These are phyloP conservation scores for Moxostoma hubbsi DNA, from an alignment of 2,797 vertebrate species.

Conservation along the genomic window DNA sequence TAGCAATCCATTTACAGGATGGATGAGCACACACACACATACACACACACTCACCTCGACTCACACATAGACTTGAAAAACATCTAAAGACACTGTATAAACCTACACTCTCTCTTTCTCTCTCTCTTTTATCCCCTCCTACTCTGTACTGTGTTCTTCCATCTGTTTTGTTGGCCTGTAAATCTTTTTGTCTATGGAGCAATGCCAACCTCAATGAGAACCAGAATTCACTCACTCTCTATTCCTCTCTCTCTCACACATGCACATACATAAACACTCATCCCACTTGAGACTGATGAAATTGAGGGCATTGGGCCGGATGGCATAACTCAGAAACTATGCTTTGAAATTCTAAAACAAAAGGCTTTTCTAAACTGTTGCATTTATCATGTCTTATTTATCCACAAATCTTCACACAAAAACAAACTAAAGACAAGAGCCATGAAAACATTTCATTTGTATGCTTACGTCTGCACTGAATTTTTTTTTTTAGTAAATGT, in stretches of 20 bases:
- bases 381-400: background rate
- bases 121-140: conserved; percentile 22
- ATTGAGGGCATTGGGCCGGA: background rate
- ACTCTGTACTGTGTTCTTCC: conserved; percentile 31
- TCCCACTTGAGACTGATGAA: background rate
- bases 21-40: conserved; percentile 18
- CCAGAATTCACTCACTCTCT: conserved; percentile 21
- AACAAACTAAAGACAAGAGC: background rate
- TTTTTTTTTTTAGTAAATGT: too few species aligned
- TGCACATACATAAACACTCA: background rate
- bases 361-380: background rate
- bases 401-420: background rate
- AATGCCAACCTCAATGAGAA: conserved; percentile 53
- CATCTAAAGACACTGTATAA: conserved; percentile 22
- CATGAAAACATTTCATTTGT: background rate
- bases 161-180: conserved; percentile 55
- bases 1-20: conserved; percentile 50
- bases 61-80: conserved; percentile 41
- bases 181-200: conserved; percentile 43
- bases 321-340: conserved; percentile 2
- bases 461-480: background rate
- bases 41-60: conserved; percentile 28
- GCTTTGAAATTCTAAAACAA: conserved; percentile 22
- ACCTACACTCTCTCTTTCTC: conserved; percentile 11
- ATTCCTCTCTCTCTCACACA: background rate